These are phyloP conservation scores for Drosophila quinaria DNA, from an alignment of 2,888 invertebrate genomes.

Conservation along the genomic window DNA sequence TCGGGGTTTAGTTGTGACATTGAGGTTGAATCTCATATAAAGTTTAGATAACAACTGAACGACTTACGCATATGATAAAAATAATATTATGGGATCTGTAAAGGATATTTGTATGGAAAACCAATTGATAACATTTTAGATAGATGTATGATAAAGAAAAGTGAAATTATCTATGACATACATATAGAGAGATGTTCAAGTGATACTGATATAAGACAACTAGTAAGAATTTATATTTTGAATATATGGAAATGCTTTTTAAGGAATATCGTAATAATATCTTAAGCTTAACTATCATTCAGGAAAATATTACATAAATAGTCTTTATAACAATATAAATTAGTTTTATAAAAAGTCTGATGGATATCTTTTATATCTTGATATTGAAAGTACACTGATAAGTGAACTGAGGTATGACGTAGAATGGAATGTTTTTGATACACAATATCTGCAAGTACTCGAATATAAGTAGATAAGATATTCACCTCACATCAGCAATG, in stretches of 20 bases:
- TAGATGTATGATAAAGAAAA: background rate
- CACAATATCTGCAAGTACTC: constrained; percentile 5
- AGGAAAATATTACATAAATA: background rate
- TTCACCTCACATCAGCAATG: background rate
- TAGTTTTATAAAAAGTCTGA: background rate
- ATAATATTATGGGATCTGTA: background rate
- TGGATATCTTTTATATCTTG: background rate
- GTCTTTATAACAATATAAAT: background rate
- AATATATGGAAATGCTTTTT: no score
- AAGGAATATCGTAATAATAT: background rate
- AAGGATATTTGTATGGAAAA: background rate
- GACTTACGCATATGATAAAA: constrained; percentile 1
- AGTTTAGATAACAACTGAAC: constrained; percentile 9
- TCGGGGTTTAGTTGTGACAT: constrained; percentile 5
- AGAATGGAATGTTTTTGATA: constrained; percentile 15
- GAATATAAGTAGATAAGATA: constrained; percentile 17
- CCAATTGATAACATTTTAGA: background rate
- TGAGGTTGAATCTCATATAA: background rate
- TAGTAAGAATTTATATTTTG: no score
- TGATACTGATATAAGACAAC: no score
- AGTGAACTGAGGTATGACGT: constrained; percentile 1
- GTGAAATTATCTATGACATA: background rate
- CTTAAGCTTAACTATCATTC: background rate
- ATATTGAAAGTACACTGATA: constrained; percentile 10
- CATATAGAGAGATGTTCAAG: background rate